Conservation (phyloP, 1,140 invertebrate species). For the Drosophila hydei region DNA sequence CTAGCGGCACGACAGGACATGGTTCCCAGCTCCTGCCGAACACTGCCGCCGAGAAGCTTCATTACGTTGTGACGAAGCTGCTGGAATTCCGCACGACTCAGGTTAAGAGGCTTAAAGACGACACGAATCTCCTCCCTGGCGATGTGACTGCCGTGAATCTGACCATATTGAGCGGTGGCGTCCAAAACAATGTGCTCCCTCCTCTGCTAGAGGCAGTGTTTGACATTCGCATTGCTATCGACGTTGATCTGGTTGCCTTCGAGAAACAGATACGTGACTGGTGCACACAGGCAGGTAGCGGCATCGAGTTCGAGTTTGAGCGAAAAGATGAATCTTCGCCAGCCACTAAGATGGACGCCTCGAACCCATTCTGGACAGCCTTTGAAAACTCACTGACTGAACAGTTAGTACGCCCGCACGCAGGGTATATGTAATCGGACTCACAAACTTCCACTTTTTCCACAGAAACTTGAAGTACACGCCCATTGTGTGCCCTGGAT, state of each 20-base stretch:
- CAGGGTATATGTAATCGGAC: not conserved
- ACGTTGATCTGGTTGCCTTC: constrained; percentile 87
- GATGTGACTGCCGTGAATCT: constrained; percentile 95
- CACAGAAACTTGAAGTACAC: constrained; percentile 85
- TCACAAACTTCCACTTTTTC: not conserved
- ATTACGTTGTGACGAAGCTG: constrained; percentile 90
- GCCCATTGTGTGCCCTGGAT: constrained; percentile 90
- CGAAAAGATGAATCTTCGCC: constrained; percentile 87
- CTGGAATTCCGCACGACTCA: constrained; percentile 90
- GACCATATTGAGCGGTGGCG: constrained; percentile 93
- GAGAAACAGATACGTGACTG: constrained; percentile 88
- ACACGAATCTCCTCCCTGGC: constrained; percentile 88
- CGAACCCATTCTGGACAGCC: constrained; percentile 92
- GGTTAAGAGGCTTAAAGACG: constrained; percentile 86
- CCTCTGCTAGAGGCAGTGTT: constrained; percentile 90
- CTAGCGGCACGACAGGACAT: constrained; percentile 92
- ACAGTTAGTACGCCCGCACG: constrained; percentile 82
- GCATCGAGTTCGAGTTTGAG: constrained; percentile 89
- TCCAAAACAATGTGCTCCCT: constrained; percentile 96
- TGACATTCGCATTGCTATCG: constrained; percentile 90
- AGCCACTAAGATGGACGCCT: constrained; percentile 88
- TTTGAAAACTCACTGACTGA: constrained; percentile 87
- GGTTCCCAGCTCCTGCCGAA: constrained; percentile 92
- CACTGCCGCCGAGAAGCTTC: constrained; percentile 94
- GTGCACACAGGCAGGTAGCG: constrained; percentile 92